Base-by-base conservation (phyloP, 2,888 invertebrate genomes). In the Eupsilia transversa region DNA sequence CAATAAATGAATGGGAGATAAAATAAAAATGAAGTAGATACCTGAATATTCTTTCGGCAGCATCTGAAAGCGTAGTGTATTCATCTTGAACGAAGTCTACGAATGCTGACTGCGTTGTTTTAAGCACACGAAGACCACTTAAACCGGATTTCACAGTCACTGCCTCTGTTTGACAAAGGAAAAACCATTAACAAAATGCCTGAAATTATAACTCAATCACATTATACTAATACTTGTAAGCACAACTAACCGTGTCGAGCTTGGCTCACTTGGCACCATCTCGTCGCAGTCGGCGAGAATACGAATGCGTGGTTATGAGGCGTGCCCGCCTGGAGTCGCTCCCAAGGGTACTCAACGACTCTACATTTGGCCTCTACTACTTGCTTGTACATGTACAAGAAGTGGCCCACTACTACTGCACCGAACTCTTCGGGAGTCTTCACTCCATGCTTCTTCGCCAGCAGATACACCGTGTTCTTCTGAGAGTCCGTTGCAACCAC, bases 401-500 rank as follows among this genome's bases (percentile, higher is more conserved):
- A 98, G 92, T 98, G 98, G 74, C 97, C 97, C 88, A 97, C 97
- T 30, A 98, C 96, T n/a, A 98, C 93, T 33, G 98, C 95, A 1
- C 97, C 98, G 91, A 98, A 98, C 88, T 97, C 97, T 92, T 98
- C 98, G 0, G 98, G 98, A 41, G 97, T 97, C 86, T 97, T 97
- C 46, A 98, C 97, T 66, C 98, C 98, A 90, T 97, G 96, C 88
- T 98, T 98, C 90, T 98, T 98, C 12, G 98, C 98, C 85, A 98
- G 92, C 56, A 98, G 93, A 90, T 98, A 98, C 54, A 98, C 97
- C 1, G 98, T 98, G 90, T 98, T 98, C 94, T 98, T 98, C 92
- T 98, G 98, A 0, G 98, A 97, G 90, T 98, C 98, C 0, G 98
- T 98, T 20, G 98, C 98, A 30, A 98, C 97, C 78, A 98, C 97